phyloP scores from a whole-genome alignment of 1,140 invertebrate species.

The Heliothis virescens region DNA sequence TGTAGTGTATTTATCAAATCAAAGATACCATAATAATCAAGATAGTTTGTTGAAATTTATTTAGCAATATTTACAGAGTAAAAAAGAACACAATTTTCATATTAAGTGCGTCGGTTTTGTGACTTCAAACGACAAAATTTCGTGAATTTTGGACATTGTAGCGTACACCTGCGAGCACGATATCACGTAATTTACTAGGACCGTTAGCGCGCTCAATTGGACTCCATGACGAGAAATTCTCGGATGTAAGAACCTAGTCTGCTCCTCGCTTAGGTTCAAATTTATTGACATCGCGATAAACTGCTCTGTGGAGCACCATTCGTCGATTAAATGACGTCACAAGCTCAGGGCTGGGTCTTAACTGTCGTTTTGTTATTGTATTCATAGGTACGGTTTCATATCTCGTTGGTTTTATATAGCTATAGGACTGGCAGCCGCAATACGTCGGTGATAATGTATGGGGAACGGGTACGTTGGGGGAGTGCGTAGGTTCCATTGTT shows the following conservation, averaged over 20 bases:
- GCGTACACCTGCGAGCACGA: constrained; percentile 15
- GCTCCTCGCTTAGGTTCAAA: constrained; percentile 65
- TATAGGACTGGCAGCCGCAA: constrained; percentile 26
- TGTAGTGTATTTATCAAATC: too few species aligned
- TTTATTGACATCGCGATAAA: constrained; percentile 81
- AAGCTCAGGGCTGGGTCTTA: constrained; percentile 63
- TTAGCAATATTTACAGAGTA: neutral
- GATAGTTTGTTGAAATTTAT: too few species aligned
- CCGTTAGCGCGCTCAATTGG: constrained; percentile 53
- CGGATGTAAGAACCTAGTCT: constrained; percentile 64
- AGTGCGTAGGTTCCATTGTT: constrained; percentile 24
- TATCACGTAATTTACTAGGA: constrained; percentile 40
- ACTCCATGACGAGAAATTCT: constrained; percentile 58
- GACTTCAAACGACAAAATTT: constrained; percentile 1
- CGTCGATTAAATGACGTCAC: constrained; percentile 72
- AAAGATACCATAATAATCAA: too few species aligned
- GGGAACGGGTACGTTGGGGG: neutral
- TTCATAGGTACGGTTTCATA: constrained; percentile 36
- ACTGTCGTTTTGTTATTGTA: constrained; percentile 68
- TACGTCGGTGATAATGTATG: constrained; percentile 37
- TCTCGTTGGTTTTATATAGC: neutral
- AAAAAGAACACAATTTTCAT: neutral
- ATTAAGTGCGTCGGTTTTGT: neutral
- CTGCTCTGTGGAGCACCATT: constrained; percentile 70
- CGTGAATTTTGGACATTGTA: constrained; percentile 27